Conservation (phyloP, 2,113 vertebrate species). For the Notechis scutatus region DNA sequence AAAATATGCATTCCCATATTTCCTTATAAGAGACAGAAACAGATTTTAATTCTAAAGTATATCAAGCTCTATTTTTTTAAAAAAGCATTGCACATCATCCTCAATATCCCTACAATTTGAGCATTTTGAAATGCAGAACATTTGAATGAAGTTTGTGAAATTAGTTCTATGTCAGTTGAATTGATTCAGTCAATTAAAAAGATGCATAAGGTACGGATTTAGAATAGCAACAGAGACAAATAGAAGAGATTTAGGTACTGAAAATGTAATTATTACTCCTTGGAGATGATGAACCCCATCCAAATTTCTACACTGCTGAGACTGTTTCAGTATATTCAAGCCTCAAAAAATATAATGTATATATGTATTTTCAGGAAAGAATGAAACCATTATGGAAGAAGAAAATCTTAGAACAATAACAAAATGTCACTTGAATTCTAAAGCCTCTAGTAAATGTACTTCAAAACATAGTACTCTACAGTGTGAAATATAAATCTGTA, state of each 20-base stretch:
- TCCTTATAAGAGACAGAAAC: neutral
- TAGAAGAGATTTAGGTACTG: neutral
- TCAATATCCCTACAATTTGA: neutral
- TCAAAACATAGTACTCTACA: neutral
- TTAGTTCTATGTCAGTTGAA: neutral
- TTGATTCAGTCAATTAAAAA: neutral
- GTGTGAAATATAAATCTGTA: neutral
- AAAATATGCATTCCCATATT: neutral
- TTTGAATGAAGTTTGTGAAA: neutral
- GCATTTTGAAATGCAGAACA: conserved; percentile 3
- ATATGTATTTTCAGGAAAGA: neutral
- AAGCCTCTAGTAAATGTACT: neutral
- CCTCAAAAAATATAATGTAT: neutral
- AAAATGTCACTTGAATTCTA: neutral
- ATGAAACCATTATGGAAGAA: neutral
- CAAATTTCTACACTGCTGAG: neutral
- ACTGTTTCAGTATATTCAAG: neutral
- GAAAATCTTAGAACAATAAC: neutral
- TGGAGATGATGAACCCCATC: neutral
- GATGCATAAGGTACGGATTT: neutral
- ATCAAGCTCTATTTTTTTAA: neutral
- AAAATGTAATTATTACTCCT: neutral
- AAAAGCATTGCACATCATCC: neutral
- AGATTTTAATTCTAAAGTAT: neutral
- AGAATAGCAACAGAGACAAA: neutral